Conservation (phyloP, 2,888 invertebrate species). For the Patella pellucida region DNA sequence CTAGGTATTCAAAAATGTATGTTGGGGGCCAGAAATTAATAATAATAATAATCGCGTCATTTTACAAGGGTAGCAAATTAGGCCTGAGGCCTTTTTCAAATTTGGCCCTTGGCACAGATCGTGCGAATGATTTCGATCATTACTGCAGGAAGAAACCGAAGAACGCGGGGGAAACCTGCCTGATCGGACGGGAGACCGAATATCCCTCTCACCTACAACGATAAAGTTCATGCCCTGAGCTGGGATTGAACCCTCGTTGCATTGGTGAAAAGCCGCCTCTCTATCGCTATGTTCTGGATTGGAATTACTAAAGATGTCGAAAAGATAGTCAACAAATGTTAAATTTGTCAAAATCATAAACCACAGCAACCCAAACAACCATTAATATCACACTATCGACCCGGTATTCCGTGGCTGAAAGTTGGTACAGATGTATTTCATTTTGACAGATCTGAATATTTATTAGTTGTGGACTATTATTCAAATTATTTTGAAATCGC, state of each 20-base stretch:
- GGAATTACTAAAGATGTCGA: background rate
- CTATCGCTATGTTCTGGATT: conserved; percentile 1
- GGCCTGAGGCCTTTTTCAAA: too few species aligned
- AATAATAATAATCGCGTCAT: too few species aligned
- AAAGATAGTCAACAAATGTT: background rate
- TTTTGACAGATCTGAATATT: conserved; percentile 2
- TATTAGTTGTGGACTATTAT: conserved; percentile 10
- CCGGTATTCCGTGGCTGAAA: background rate
- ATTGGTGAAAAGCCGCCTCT: too few species aligned
- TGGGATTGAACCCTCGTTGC: too few species aligned
- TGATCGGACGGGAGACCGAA: too few species aligned
- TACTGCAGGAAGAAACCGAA: too few species aligned
- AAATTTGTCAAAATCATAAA: background rate
- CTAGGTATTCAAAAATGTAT: conserved; percentile 2
- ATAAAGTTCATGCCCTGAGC: too few species aligned
- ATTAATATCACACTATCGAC: conserved; percentile 3
- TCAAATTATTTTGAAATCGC: conserved; percentile 2
- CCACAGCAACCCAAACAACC: background rate
- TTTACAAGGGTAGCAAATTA: too few species aligned
- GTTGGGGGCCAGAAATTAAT: background rate
- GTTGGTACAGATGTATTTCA: conserved; percentile 10
- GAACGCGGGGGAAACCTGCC: too few species aligned
- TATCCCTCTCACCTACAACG: too few species aligned
- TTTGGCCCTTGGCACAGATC: too few species aligned
- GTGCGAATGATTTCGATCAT: too few species aligned